phyloP scores from a whole-genome alignment of 2,797 vertebrate species.

The Trachurus trachurus region DNA sequence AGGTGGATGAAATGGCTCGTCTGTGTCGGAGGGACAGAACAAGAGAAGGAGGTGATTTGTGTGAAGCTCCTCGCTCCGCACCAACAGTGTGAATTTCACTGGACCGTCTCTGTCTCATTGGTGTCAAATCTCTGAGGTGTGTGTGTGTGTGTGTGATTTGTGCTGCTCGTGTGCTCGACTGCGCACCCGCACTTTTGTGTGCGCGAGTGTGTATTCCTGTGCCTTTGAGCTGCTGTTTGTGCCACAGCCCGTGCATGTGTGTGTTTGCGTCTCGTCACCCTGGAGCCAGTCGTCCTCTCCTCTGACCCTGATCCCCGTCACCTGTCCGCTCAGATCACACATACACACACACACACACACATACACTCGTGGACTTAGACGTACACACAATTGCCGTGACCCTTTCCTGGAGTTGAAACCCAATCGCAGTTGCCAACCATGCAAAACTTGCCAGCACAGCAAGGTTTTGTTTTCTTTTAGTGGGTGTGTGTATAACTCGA shows the following conservation, averaged over 20 bases:
- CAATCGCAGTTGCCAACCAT: conserved; percentile 71
- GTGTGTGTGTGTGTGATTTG: conserved; percentile 42
- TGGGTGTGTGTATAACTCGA: conserved; percentile 37
- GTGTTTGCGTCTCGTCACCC: conserved; percentile 67
- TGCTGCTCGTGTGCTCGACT: background rate
- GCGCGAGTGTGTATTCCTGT: conserved; percentile 31
- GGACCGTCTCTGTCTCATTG: conserved; percentile 45
- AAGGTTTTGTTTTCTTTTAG: conserved; percentile 69
- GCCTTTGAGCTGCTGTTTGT: conserved; percentile 24
- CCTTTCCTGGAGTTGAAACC: conserved; percentile 77
- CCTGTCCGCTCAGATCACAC: conserved; percentile 83
- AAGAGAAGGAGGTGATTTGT: conserved; percentile 20
- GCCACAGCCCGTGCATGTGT: conserved; percentile 15
- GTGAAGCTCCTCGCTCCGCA: conserved; percentile 16
- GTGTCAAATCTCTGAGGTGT: conserved; percentile 54
- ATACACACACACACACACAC: conserved; percentile 36
- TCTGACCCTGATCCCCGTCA: conserved; percentile 82
- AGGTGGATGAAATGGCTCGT: conserved; percentile 37
- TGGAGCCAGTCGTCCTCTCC: conserved; percentile 75
- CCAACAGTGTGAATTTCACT: conserved; percentile 52
- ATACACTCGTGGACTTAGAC: conserved; percentile 49
- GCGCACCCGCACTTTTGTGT: conserved; percentile 15
- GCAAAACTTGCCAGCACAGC: conserved; percentile 70
- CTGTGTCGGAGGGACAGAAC: conserved; percentile 5
- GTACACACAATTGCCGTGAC: conserved; percentile 65